Conservation (phyloP, 1,140 invertebrate genomes). For the Goniozus legneri region DNA sequence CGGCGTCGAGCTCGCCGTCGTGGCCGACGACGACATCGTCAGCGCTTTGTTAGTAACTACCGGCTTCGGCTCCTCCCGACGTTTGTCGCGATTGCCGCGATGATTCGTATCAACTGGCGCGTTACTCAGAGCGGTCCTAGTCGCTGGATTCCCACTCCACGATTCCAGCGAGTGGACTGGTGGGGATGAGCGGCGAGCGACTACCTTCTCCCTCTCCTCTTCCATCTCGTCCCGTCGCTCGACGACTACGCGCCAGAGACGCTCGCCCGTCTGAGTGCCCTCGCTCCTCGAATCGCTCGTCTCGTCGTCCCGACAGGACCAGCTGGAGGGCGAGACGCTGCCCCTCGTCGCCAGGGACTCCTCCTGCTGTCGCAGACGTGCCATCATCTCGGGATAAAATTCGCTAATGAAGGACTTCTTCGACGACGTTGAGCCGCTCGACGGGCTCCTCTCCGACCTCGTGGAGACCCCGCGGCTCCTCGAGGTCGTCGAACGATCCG, state of each 20-base stretch:
- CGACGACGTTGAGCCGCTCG: not conserved
- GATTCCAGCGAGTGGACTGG: slow-evolving; percentile 17
- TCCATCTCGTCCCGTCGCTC: not conserved
- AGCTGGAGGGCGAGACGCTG: not conserved
- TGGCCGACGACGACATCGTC: slow-evolving; percentile 31
- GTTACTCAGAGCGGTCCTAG: too few relatives aligned
- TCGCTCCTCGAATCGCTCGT: slow-evolving; percentile 9
- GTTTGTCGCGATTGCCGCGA: slow-evolving; percentile 27
- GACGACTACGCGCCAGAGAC: slow-evolving; percentile 13
- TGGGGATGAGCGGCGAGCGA: slow-evolving; percentile 30
- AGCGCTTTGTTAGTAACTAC: slow-evolving; percentile 19
- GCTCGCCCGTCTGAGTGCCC: slow-evolving; percentile 21
- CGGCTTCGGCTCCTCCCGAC: slow-evolving; percentile 23
- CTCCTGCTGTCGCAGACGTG: not conserved
- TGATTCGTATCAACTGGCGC: slow-evolving; percentile 35
- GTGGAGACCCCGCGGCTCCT: too few relatives aligned
- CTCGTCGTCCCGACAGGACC: not conserved
- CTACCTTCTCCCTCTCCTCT: too few relatives aligned
- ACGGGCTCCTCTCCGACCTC: not conserved
- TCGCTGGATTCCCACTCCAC: slow-evolving; percentile 28
- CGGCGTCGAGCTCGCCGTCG: slow-evolving; percentile 10
- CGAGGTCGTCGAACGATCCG: too few relatives aligned
- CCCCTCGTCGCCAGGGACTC: not conserved
- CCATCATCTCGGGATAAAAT: slow-evolving; percentile 18
- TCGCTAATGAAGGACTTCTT: slow-evolving; percentile 22